Conservation (phyloP, 2,797 vertebrate species). For the Yasuhikotakia modesta region DNA sequence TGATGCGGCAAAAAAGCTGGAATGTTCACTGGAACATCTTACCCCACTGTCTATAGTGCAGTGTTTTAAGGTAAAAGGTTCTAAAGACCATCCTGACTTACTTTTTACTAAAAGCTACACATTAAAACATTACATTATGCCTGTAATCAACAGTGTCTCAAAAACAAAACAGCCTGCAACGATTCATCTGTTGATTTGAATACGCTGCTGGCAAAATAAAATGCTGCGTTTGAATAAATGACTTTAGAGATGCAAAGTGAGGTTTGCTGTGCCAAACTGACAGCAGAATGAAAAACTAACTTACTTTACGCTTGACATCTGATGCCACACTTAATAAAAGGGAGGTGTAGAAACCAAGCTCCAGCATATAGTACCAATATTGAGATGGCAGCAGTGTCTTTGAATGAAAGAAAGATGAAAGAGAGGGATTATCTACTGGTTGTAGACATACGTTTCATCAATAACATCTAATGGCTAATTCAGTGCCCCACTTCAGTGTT, state of each 20-base stretch:
- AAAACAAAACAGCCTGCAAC: slow-evolving; percentile 7
- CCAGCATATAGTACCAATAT: slow-evolving; percentile 91
- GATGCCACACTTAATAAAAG: slow-evolving; percentile 93
- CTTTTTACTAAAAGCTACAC: neutral
- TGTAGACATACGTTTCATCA: neutral
- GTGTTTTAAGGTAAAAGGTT: neutral
- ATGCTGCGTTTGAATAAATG: slow-evolving; percentile 4
- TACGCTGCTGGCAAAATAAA: neutral
- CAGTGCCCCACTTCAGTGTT: neutral
- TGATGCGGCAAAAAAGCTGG: no score
- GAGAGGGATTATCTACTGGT: slow-evolving; percentile 24
- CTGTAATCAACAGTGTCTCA: neutral
- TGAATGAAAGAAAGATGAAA: slow-evolving; percentile 65
- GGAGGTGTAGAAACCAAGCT: slow-evolving; percentile 92
- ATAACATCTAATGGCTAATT: neutral
- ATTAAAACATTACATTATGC: neutral
- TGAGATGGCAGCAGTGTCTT: slow-evolving; percentile 90
- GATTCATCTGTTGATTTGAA: slow-evolving; percentile 16
- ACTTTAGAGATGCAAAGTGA: slow-evolving; percentile 1
- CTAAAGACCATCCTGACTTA: neutral
- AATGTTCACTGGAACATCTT: no score
- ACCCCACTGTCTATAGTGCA: no score
- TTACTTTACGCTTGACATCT: slow-evolving; percentile 95
- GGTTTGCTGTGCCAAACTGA: neutral
- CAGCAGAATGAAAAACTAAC: slow-evolving; percentile 62